Evolutionary conservation across 2,113 vertebrate genomes (phyloP), one percentile per base, ranked within the genome.

Genomic region (Corapipo altera): DNA sequence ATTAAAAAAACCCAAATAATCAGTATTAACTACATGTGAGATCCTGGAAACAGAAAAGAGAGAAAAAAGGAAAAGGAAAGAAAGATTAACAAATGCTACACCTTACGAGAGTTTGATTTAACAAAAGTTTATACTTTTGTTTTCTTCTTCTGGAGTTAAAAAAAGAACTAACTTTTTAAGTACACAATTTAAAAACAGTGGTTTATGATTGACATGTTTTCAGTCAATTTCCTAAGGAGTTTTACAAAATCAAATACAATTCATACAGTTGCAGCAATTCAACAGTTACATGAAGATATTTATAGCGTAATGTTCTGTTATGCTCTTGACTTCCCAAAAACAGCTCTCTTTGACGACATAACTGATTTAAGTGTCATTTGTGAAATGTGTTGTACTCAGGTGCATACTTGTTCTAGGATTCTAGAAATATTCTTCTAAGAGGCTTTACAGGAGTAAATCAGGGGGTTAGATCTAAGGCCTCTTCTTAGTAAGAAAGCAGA

Each of bases 181-280:
- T 41, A 66, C 8, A 86, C 52, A 52, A 69, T 94, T 96, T 44
- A 3, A 86, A 93, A 88, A 4, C 5, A 88, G 44, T 64, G 23
- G 6, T 72, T 72, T 72, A 72, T 13, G 39, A 93, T 3, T 71
- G 27, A 62, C 27, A 48, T 5, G 1, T 77, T 92, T 77, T 80
- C 55, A 84, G 28, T 59, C 55, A 24, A 58, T 64, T 83, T 54
- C 62, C 49, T 67, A 57, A 61, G 88, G 6, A 26, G 18, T 26
- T 88, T 90, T 37, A 78, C 41, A 84, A 91, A 86, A 90, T 86
- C 75, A 93, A 78, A 88, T 22, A 64, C 23, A 91, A 57, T 67
- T 74, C 20, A 65, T 65, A 43, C 21, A 81, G 28, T 69, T 86
- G 86, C n/a, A 96, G 52, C 32, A 93, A 75, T 84, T 88, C 76